Evolutionary conservation across 2,113 vertebrate genomes (phyloP).

Genomic region (Leiothrix lutea): DNA sequence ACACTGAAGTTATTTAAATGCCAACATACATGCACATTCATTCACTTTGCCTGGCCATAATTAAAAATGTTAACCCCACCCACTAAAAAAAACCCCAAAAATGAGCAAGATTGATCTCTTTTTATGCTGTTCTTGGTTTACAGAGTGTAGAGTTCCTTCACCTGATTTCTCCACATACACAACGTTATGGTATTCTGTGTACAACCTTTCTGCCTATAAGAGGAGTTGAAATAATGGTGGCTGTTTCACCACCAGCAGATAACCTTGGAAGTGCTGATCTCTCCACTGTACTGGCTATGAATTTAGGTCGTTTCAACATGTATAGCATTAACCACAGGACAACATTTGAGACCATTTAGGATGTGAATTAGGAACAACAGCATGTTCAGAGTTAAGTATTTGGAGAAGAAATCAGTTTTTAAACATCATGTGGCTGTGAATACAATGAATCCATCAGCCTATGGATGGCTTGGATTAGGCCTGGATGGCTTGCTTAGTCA

Average conservation of each 20-base stretch:
- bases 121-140: not conserved
- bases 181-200: not conserved
- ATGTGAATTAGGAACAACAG: not conserved
- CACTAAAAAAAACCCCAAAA: no score
- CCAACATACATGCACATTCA: not conserved
- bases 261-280: not conserved
- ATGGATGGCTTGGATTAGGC: not conserved
- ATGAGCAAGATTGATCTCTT: not conserved
- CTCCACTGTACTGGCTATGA: not conserved
- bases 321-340: not conserved
- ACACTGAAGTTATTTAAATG: not conserved
- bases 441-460: not conserved
- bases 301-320: not conserved
- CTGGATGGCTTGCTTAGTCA: not conserved
- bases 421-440: not conserved
- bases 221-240: not conserved
- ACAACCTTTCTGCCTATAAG: not conserved
- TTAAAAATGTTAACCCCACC: not conserved
- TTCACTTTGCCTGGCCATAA: not conserved
- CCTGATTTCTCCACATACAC: not conserved
- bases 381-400: not conserved
- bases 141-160: not conserved
- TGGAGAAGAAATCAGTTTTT: not conserved
- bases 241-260: not conserved
- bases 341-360: not conserved